A percentile compares a stretch with the other conserved stretches of the same genome.
Conservation (phyloP, 1,140 invertebrate species). For the Doryteuthis pealeii region DNA sequence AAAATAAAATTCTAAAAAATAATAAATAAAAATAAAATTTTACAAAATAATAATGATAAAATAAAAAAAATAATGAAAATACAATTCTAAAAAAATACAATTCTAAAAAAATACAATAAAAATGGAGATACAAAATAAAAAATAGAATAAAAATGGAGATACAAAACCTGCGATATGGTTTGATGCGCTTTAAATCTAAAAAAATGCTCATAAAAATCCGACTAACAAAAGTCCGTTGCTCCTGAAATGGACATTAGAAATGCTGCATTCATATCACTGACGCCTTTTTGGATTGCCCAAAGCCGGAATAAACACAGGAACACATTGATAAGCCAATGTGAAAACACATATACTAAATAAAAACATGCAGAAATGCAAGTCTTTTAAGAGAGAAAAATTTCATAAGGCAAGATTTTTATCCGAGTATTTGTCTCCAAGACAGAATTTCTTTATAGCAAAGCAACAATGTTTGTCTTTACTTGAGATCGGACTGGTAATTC, state of each 20-base stretch:
- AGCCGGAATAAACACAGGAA: constrained; percentile 79
- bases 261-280: constrained; percentile 62
- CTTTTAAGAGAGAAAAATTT: background rate
- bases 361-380: background rate
- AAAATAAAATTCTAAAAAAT: background rate
- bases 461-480: background rate
- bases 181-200: constrained; percentile 50
- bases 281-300: constrained; percentile 39
- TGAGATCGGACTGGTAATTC: background rate
- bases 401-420: background rate
- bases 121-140: background rate
- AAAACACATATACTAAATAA: background rate
- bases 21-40: background rate
- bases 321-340: constrained; percentile 63
- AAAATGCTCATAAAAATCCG: constrained; percentile 64
- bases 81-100: background rate
- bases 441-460: background rate
- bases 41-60: background rate
- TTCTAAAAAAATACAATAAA: background rate
- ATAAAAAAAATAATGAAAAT: background rate
- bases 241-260: constrained; percentile 80
- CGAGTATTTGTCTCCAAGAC: background rate
- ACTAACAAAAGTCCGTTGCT: constrained; percentile 69
- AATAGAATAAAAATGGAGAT: background rate
- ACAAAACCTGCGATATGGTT: constrained; percentile 20